phyloP scores from a whole-genome alignment of 2,113 vertebrate species.

The Hypomesus transpacificus region DNA sequence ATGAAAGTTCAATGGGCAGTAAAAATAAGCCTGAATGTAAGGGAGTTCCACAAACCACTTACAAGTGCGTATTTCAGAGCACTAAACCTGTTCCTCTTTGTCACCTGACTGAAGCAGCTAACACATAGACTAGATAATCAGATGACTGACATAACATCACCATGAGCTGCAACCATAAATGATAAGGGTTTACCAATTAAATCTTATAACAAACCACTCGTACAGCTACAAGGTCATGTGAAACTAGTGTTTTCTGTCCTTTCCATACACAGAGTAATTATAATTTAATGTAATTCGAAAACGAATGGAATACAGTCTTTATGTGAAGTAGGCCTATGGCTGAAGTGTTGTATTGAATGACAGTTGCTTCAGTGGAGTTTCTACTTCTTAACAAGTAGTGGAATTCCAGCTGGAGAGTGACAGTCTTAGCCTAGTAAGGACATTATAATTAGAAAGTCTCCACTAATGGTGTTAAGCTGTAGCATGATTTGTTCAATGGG shows the following conservation, averaged over 20 bases:
- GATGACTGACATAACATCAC: slow-evolving; percentile 17
- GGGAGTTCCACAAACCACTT: slow-evolving; percentile 9
- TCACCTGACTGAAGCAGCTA: slow-evolving; percentile 39
- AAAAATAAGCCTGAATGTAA: not conserved
- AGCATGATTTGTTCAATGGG: not conserved
- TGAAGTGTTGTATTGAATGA: no score
- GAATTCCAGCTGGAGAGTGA: not conserved
- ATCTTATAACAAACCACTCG: slow-evolving; percentile 32
- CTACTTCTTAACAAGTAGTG: not conserved
- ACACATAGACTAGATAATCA: slow-evolving; percentile 3
- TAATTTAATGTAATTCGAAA: no score
- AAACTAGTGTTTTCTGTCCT: no score
- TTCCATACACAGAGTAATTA: no score
- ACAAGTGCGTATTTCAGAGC: not conserved
- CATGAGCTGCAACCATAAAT: not conserved
- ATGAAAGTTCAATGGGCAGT: not conserved
- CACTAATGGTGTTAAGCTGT: slow-evolving; percentile 13
- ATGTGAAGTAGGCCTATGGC: no score
- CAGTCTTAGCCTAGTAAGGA: not conserved
- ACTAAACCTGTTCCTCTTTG: slow-evolving; percentile 46
- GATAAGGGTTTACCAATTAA: slow-evolving; percentile 7
- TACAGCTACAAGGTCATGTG: no score
- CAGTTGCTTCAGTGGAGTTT: not conserved
- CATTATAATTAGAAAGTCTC: not conserved
- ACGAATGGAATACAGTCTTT: no score